phyloP scores from a whole-genome alignment of 1,140 invertebrate species.

The Brachionus plicatilis region DNA sequence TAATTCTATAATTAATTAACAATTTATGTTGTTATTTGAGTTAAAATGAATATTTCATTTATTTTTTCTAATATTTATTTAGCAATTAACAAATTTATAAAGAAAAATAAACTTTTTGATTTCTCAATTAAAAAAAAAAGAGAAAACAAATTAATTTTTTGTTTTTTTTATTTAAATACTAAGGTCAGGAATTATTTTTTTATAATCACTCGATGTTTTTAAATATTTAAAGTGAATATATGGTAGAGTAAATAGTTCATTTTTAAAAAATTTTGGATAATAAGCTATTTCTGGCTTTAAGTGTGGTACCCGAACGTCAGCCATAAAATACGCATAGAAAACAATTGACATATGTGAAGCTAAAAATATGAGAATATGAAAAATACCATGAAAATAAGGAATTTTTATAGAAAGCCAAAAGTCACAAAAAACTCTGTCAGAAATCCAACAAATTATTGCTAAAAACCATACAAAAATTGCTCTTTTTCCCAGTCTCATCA shows the following conservation, averaged over 20 bases:
- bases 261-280: not conserved
- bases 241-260: not conserved
- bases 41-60: not conserved
- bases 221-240: slow-evolving; percentile 7
- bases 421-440: slow-evolving; percentile 69
- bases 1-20: too few species aligned
- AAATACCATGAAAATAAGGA: slow-evolving; percentile 71
- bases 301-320: slow-evolving; percentile 56
- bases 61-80: not conserved
- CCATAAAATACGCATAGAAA: slow-evolving; percentile 71
- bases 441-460: slow-evolving; percentile 69
- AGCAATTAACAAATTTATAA: too few species aligned
- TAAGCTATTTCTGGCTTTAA: not conserved
- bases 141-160: not conserved
- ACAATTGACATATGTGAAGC: slow-evolving; percentile 69
- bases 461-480: slow-evolving; percentile 64
- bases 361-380: slow-evolving; percentile 74
- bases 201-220: not conserved
- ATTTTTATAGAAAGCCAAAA: slow-evolving; percentile 69
- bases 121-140: not conserved
- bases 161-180: too few species aligned
- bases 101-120: not conserved
- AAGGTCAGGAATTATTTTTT: not conserved
- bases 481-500: slow-evolving; percentile 65
- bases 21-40: too few species aligned